Base-by-base conservation (phyloP, 2,888 invertebrate species). In the Heliconius erato region DNA sequence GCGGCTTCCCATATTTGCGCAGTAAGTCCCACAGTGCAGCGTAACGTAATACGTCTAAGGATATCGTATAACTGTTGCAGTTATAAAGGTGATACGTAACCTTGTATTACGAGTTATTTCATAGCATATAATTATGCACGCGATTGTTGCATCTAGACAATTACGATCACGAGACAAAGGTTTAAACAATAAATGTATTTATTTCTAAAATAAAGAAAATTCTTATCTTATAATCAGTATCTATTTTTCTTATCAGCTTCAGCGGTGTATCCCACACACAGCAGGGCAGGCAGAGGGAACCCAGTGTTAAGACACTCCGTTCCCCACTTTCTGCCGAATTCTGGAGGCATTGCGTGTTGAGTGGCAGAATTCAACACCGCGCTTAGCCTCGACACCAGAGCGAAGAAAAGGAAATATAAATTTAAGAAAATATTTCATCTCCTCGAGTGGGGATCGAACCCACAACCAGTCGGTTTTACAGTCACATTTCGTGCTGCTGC, bases 31-130 rank as follows among this genome's bases (percentile, higher is more conserved):
- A 3, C 68, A 28, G 28, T 11, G 11, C 9, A 40, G 65, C 72
- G 80, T 82, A 83, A 83, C 49, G 71, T 79, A 67, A 85, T 68
- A 82, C 80, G 16, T 74, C 49, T 77, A 68, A 80, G 80, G 79
- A 80, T 83, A 77, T 83, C 80, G 80, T 67, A 80, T 85, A 77
- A 77, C 84, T 71, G 71, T 81, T 81, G 83, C 84, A 82, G 76
- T 83, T 83, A 79, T 81, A 79, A 79, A 83, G 80, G 79, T 82
- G 63, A 83, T 82, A 54, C 79, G 80, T 86, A 86, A 83, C 86
- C 86, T 86, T 86, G 86, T 81, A 82, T 85, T 84, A 83, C 63
- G 81, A 79, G 71, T 83, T 80, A 69, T 83, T 84, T 80, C 82
- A 79, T 80, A 79, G 81, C 74, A 69, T 79, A 76, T 65, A 71